Conservation (phyloP, 2,113 vertebrate species). For the Lepidothrix coronata region DNA sequence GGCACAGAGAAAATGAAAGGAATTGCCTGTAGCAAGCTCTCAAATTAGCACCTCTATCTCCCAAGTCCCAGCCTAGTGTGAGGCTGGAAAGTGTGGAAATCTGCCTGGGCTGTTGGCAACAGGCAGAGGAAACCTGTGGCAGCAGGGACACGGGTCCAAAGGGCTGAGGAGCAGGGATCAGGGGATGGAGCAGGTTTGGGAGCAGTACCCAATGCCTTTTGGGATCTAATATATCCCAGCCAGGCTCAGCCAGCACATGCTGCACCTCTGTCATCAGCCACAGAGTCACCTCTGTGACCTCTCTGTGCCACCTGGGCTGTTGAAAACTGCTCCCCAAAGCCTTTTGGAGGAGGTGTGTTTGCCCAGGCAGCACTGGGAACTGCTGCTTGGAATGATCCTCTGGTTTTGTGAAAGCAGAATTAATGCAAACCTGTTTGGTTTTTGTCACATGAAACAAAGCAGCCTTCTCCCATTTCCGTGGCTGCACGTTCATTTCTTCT, state of each 20-base stretch:
- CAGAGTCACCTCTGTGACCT: neutral
- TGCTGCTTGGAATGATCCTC: neutral
- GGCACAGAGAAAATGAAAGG: slow-evolving; percentile 22
- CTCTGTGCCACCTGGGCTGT: neutral
- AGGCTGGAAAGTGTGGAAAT: neutral
- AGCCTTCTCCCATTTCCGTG: neutral
- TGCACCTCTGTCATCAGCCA: rapidly evolving
- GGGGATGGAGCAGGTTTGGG: neutral
- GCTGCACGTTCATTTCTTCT: neutral
- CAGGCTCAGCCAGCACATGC: neutral
- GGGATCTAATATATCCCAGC: neutral
- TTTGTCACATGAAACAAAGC: neutral
- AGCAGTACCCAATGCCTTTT: neutral
- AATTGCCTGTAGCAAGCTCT: slow-evolving; percentile 33
- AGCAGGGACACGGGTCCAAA: neutral
- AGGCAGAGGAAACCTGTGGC: rapidly evolving
- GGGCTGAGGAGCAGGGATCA: neutral
- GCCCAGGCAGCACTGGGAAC: neutral
- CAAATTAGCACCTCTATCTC: slow-evolving; percentile 28
- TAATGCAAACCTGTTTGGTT: neutral
- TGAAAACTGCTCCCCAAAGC: neutral
- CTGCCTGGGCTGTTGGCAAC: neutral
- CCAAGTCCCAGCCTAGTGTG: neutral
- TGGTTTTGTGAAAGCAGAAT: neutral
- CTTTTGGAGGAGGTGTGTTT: neutral